phyloP scores from a whole-genome alignment of 2,797 vertebrate species.

The Kryptolebias ocellatus region DNA sequence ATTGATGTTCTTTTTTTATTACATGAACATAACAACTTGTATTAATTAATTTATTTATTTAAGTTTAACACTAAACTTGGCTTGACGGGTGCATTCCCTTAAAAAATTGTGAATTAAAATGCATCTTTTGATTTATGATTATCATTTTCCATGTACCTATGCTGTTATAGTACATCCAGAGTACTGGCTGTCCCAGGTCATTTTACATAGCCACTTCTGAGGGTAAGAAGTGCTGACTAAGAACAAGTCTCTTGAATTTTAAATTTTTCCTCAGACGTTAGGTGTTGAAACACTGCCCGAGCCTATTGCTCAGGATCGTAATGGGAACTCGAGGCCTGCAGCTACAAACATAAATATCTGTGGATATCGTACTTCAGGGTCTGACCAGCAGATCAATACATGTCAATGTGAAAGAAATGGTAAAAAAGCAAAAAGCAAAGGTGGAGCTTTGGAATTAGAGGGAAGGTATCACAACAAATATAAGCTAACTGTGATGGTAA shows the following conservation, averaged over 20 bases:
- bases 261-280: conserved; percentile 65
- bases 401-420: conserved; percentile 3
- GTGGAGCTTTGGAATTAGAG: background rate
- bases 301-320: conserved; percentile 77
- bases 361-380: conserved; percentile 63
- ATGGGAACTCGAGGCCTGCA: conserved; percentile 68
- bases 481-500: conserved; percentile 10
- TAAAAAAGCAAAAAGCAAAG: background rate
- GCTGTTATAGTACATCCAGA: conserved; percentile 23
- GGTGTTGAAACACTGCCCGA: conserved; percentile 74
- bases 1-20: no score
- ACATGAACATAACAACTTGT: no score
- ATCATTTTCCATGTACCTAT: conserved; percentile 23
- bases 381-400: conserved; percentile 67
- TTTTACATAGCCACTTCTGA: conserved; percentile 65
- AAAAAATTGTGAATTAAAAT: conserved; percentile 14
- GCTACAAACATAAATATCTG: conserved; percentile 76
- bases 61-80: background rate
- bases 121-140: conserved; percentile 29
- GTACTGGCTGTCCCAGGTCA: conserved; percentile 52
- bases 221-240: conserved; percentile 76
- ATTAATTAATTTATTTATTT: no score
- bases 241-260: conserved; percentile 76
- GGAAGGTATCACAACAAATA: conserved; percentile 14
- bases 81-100: background rate